Conservation (phyloP, 2,113 vertebrate genomes). For the Pelvicachromis taeniatus region DNA sequence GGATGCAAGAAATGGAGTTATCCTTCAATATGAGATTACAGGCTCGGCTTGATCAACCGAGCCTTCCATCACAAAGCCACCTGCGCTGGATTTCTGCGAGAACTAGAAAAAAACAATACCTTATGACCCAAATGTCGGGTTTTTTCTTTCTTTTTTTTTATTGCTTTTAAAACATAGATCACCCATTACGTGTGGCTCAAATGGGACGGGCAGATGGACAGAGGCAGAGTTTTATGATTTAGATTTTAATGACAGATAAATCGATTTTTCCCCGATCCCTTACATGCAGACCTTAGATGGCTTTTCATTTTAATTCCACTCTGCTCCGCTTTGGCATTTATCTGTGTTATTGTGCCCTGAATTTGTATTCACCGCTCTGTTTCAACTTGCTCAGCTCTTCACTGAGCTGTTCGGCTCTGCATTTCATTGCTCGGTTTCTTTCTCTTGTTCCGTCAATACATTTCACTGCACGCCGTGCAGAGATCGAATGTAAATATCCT, state of each 20-base stretch:
- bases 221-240: background rate
- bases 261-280: background rate
- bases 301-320: conserved; percentile 3
- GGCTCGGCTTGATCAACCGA: conserved; percentile 11
- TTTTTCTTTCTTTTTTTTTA: background rate
- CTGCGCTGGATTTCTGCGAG: background rate
- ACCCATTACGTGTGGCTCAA: background rate
- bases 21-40: conserved; percentile 48
- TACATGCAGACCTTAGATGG: background rate
- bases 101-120: background rate
- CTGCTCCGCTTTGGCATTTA: background rate
- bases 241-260: background rate
- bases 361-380: background rate
- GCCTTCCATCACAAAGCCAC: background rate
- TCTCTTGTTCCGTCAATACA: background rate
- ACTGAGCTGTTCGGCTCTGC: background rate
- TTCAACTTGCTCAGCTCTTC: background rate
- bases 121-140: background rate
- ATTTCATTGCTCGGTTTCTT: background rate
- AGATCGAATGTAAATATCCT: conserved; percentile 30
- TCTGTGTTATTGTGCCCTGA: background rate
- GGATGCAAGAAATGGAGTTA: conserved; percentile 15
- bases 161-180: background rate
- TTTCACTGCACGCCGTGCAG: background rate
- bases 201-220: background rate